Base-by-base conservation (phyloP, 2,113 vertebrate species). In the Anoplopoma fimbria region DNA sequence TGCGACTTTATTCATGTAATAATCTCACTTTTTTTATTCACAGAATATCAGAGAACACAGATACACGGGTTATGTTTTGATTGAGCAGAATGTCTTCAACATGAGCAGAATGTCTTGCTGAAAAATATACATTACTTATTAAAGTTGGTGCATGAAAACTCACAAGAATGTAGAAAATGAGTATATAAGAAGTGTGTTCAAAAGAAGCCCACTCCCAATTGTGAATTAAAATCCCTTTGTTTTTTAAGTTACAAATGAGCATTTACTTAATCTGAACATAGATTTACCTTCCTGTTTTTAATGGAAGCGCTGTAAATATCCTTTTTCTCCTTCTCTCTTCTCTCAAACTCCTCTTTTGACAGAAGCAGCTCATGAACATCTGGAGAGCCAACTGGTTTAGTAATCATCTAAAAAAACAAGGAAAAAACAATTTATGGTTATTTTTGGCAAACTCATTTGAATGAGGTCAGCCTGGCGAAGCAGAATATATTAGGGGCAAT, bases 331-430 rank as follows among this genome's bases (percentile, higher is more conserved):
- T 90, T 96, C 84, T 97, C 97, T 84, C 97, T 99, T 82, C 92
- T 96, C 92, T 98, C 95, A 96, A 99, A 99, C 71, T 97, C 96
- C 45, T 98, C 96, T 93, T 99, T 97, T 65, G 98, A 98, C 85
- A 99, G 92, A 15, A 97, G 36, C 90, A 99, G 94, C 61, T 99
- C 98, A 77, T 99, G 98, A 75, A 98, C 97, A 93, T 99, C 97
- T 75, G 96, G 96, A 65, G 95, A 97, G 62, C 89, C 68, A 21
- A 81, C 80, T 55, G 97, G 93, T 88, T 97, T 99, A 85, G 93
- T 99, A 87, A 99, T 98, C 95, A 99, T 97, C 98, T 99, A 51
- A 90, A 67, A 29, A 33, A 31, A 75, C 7, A 49, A n/a, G n/a
- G n/a, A 75, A 2, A 0, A 64, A 64, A 58, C 6, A 2, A 51